Base-by-base conservation (phyloP, 1,140 invertebrate genomes). In the Batillaria attramentaria region DNA sequence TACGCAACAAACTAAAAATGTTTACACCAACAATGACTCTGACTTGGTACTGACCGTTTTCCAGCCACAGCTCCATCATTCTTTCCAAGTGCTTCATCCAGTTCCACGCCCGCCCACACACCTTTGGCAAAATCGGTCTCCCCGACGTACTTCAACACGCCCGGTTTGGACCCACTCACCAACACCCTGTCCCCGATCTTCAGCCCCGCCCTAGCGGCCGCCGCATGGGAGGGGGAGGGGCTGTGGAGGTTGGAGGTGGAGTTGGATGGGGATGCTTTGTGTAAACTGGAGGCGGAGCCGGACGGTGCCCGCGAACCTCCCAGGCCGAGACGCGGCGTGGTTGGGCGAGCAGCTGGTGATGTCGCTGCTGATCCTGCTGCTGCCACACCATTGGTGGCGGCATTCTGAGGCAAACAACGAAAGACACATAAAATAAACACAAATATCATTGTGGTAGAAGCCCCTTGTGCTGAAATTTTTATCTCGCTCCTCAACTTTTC, bases 31-130 rank as follows among this genome's bases (percentile, higher is more conserved):
- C 6, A 68, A 28, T 31, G 39, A 31, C 24, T 46, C 28, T 46
- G 35, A 73, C 54, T 1, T 24, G 5, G n/a, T n/a, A n/a, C 87
- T 81, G 82, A 93, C 92, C 92, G 91, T 88, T 92, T 92, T 10
- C 93, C 97, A 83, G 94, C 95, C 57, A 99, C 97, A 60, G 96
- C 95, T 65, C 98, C 97, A 91, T 99, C 97, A 92, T 99, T 99
- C 91, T 99, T 99, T 50, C 98, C 98, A 77, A 95, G 91, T 18
- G 96, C 94, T 79, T 98, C 97, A 88, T 98, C 97, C 80, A 99
- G 92, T 91, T 99, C 97, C 35, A 99, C 95, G 24, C 98, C 98
- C 79, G 96, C 97, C 97, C 97, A 99, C 84, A 97, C 94, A 28
- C 97, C 97, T 33, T 94, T 88, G 16, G 97, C 96, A 91, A 99